phyloP scores from a whole-genome alignment of 2,888 invertebrate genomes.

The Platycheirus albimanus region DNA sequence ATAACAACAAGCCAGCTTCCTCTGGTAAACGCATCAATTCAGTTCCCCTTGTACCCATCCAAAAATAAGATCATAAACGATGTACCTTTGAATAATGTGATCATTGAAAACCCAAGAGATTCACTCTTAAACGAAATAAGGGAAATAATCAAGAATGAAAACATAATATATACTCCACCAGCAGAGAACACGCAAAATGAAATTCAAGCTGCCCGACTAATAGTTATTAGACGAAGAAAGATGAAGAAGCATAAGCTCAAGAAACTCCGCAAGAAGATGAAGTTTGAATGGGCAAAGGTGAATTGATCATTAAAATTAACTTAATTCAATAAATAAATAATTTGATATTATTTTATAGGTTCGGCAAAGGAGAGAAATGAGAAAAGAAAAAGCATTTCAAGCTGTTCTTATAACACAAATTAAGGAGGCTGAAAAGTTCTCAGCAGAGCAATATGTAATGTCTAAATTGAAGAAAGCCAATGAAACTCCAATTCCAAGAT shows the following conservation, averaged over 20 bases:
- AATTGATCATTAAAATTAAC: conserved; percentile 67
- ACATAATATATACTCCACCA: conserved; percentile 30
- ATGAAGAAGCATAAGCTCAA: conserved; percentile 94
- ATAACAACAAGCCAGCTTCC: conserved; percentile 7
- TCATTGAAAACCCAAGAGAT: conserved; percentile 70
- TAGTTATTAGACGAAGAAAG: conserved; percentile 90
- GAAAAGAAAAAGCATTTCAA: conserved; percentile 91
- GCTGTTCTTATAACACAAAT: conserved; percentile 87
- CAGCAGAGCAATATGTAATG: conserved; percentile 88
- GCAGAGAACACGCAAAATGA: conserved; percentile 76
- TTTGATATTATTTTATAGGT: conserved; percentile 82
- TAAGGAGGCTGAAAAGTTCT: conserved; percentile 89
- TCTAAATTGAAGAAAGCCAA: conserved; percentile 86
- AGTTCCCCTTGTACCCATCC: conserved; percentile 14
- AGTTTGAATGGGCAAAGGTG: conserved; percentile 89
- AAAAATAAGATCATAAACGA: conserved; percentile 48
- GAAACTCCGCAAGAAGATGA: conserved; percentile 91
- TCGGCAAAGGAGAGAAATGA: conserved; percentile 87
- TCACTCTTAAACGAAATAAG: conserved; percentile 69
- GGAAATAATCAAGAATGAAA: conserved; percentile 64
- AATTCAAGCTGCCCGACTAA: conserved; percentile 88
- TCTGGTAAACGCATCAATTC: not conserved
- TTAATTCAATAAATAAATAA: conserved; percentile 7
- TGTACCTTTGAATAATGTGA: conserved; percentile 34
- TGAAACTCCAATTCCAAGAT: conserved; percentile 85